Conservation (phyloP, 2,797 vertebrate species). For the Spinus olivaceus region DNA sequence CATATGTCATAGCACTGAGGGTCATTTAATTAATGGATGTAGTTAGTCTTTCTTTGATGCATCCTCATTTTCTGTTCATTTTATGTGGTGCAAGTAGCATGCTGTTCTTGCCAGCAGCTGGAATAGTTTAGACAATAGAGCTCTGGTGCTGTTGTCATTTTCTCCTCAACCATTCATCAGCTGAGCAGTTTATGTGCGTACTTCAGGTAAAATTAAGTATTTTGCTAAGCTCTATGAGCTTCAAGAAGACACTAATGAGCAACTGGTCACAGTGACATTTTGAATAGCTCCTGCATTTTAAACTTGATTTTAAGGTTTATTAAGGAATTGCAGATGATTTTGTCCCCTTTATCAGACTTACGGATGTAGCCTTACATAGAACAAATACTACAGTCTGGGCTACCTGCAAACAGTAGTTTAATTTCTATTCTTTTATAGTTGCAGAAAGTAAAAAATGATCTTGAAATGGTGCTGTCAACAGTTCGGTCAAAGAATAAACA, state of each 20-base stretch:
- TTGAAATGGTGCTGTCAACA: conserved; percentile 81
- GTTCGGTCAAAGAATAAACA: conserved; percentile 77
- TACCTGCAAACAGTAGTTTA: neutral
- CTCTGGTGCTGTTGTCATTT: neutral
- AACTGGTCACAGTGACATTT: neutral
- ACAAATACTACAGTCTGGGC: neutral
- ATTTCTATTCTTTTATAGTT: conserved; percentile 76
- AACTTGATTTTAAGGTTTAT: neutral
- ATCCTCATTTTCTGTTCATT: neutral
- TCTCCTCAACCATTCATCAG: neutral
- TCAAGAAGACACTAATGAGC: neutral
- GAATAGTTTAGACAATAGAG: neutral
- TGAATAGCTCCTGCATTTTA: neutral
- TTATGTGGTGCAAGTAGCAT: neutral
- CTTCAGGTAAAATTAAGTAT: neutral
- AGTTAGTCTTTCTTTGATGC: neutral
- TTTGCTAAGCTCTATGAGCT: neutral
- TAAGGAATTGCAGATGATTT: neutral
- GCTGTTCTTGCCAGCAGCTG: neutral
- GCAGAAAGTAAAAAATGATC: conserved; percentile 78
- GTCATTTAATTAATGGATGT: neutral
- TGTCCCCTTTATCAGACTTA: neutral
- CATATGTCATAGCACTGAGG: neutral
- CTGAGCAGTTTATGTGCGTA: neutral
- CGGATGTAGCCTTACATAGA: neutral